phyloP scores from a whole-genome alignment of 2,113 vertebrate species.

The Istiophorus platypterus region DNA sequence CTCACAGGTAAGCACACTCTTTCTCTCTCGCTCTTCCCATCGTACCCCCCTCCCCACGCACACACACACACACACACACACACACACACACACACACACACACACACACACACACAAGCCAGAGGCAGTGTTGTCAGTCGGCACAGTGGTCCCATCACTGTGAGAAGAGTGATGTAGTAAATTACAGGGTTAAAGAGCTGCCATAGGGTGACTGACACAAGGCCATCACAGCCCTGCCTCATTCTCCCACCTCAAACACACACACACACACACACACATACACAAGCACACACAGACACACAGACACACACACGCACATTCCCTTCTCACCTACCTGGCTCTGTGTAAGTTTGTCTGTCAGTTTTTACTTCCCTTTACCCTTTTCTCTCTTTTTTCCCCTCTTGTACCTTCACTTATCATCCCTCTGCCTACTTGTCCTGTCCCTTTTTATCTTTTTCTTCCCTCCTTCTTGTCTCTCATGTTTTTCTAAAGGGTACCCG shows the following conservation, averaged over 20 bases:
- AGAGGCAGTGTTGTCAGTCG: slow-evolving; percentile 60
- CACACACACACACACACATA: slow-evolving; percentile 13
- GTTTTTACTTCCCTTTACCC: not conserved
- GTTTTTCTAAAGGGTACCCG: slow-evolving; percentile 24
- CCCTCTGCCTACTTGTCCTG: slow-evolving; percentile 31
- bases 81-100: slow-evolving; percentile 35
- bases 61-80: slow-evolving; percentile 35
- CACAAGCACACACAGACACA: slow-evolving; percentile 10
- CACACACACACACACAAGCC: slow-evolving; percentile 36
- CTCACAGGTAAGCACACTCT: slow-evolving; percentile 29
- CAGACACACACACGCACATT: slow-evolving; percentile 26
- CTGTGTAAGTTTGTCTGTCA: slow-evolving; percentile 25
- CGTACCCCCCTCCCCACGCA: slow-evolving; percentile 1
- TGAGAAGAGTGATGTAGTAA: slow-evolving; percentile 75
- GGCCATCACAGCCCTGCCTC: slow-evolving; percentile 52
- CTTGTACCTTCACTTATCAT: slow-evolving; percentile 50
- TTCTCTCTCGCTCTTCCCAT: not conserved
- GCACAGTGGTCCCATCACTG: slow-evolving; percentile 60
- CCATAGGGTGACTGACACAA: slow-evolving; percentile 75
- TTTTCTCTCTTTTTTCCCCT: slow-evolving; percentile 3
- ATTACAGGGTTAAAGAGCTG: slow-evolving; percentile 79
- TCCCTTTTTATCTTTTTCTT: slow-evolving; percentile 20
- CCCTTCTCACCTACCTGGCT: slow-evolving; percentile 14
- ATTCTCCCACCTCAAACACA: not conserved
- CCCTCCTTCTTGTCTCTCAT: not conserved